Evolutionary conservation across 2,888 invertebrate genomes (phyloP), one percentile per base, ranked within the genome.

Genomic region (Rosalia funebris): DNA sequence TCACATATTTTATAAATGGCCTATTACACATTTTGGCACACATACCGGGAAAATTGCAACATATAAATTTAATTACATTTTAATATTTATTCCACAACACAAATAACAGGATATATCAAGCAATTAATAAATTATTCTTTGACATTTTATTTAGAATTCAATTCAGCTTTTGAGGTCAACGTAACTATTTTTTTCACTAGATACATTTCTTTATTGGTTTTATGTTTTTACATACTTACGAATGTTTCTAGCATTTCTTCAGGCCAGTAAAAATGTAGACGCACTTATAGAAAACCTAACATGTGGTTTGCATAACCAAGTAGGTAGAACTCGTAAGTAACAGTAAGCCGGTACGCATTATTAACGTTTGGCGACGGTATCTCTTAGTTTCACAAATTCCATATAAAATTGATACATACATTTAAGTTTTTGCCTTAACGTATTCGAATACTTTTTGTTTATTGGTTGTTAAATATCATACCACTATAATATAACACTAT

Each of bases 51-150:
- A 63, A 57, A 63, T 45, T 32, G 42, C 53, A 48, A 52, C 53
- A 37, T 54, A 54, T 31, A 17, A 50, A 44, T 57, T 47, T 60
- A 45, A 60, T 56, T 50, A 48, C 19, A 56, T 31, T 45, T 65
- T 60, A 57, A 41, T 31, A 65, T 60, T 59, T 60, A 55, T 50
- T 45, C 45, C 65, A 62, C 60, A 56, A 39, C 36, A 25, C 36
- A 14, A 50, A 37, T 57, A 54, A 52, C 62, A 48, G 65, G 41
- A 31, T 17, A 41, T 17, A 47, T 32, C 19, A 14, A 56, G 15
- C 56, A 39, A 56, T 56, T 47, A 47, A 56, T 56, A 56, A 47
- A 56, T 47, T 47, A 56, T 42, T 42, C 56, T 46, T 56, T 47
- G 56, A 56, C 56, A 56, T 56, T 32, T 56, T 39, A 41, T 37